phyloP scores from a whole-genome alignment of 2,113 vertebrate species.

The Bufo gargarizans region DNA sequence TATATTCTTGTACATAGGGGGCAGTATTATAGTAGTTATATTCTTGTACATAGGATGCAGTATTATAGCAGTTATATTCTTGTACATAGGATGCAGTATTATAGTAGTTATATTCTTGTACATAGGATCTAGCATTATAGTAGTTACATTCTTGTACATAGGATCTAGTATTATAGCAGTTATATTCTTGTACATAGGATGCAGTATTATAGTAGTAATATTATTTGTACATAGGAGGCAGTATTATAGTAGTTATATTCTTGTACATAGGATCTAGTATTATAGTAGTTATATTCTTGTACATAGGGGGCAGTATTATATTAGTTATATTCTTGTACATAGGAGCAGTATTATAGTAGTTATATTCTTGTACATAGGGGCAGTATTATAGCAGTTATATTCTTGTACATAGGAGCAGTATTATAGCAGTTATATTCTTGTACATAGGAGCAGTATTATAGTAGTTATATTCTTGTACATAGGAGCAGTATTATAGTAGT shows the following conservation, averaged over 20 bases:
- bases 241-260: slow-evolving; percentile 2
- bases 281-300: background rate
- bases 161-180: background rate
- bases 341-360: background rate
- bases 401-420: background rate
- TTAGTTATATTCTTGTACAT: background rate
- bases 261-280: background rate
- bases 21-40: slow-evolving; percentile 10
- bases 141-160: background rate
- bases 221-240: background rate
- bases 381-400: background rate
- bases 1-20: background rate
- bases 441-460: background rate
- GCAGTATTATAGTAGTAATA: slow-evolving; percentile 12
- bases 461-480: background rate
- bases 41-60: background rate
- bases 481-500: background rate
- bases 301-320: slow-evolving; percentile 1
- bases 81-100: background rate
- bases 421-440: background rate
- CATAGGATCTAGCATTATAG: background rate
- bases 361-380: background rate
- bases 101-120: background rate
- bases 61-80: slow-evolving; percentile 8
- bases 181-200: background rate